Evolutionary conservation across 2,113 vertebrate species (phyloP).

Genomic region (Epinephelus moara): DNA sequence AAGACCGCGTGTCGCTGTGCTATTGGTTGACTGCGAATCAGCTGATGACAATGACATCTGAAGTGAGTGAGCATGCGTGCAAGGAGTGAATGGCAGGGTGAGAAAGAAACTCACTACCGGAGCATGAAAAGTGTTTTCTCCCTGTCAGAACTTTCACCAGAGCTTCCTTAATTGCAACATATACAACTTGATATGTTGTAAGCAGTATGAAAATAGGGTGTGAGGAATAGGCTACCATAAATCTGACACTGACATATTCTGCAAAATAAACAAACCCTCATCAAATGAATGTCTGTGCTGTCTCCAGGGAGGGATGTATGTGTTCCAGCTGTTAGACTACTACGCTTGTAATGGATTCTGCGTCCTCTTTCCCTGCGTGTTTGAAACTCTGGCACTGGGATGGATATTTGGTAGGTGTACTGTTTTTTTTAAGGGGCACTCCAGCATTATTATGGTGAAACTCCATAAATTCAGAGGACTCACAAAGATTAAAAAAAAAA

Average conservation of each 20-base stretch:
- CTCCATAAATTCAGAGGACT: neutral
- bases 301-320: slow-evolving; percentile 82
- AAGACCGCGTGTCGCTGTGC: too few species aligned
- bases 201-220: neutral
- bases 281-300: neutral
- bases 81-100: too few species aligned
- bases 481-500: neutral
- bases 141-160: too few species aligned
- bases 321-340: slow-evolving; percentile 85
- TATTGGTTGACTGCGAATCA: too few species aligned
- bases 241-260: neutral
- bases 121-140: too few species aligned
- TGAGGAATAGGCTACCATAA: neutral
- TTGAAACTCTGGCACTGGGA: slow-evolving; percentile 77
- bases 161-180: too few species aligned
- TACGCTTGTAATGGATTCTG: slow-evolving; percentile 84
- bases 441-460: neutral
- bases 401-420: slow-evolving; percentile 81
- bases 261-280: neutral
- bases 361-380: slow-evolving; percentile 80
- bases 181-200: too few species aligned
- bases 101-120: too few species aligned
- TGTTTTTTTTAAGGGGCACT: neutral
- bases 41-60: too few species aligned
- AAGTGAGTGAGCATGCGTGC: too few species aligned